phyloP scores from a whole-genome alignment of 2,113 vertebrate genomes.

The cat (Felis catus) region F.catus_Fca126_mat1.0 CM031412.1:14368001-14368500 shows the following conservation, averaged over 20 bases:
- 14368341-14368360: conserved; percentile 99
- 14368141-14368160: conserved; percentile 99
- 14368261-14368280: conserved; percentile 98
- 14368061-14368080: conserved; percentile 99
- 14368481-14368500: conserved; percentile 79
- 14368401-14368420: conserved; percentile 99
- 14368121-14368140: conserved; percentile 98
- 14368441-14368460: conserved; percentile 74
- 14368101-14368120: conserved; percentile 98
- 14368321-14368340: conserved; percentile 99
- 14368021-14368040: conserved; percentile 98
- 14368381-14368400: conserved; percentile 99
- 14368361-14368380: conserved; percentile 99
- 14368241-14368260: conserved; percentile 98
- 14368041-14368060: conserved; percentile 98
- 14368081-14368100: conserved; percentile 99
- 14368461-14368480: conserved; percentile 76
- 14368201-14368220: conserved; percentile 98
- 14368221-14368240: conserved; percentile 99
- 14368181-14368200: conserved; percentile 99
- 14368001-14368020: conserved; percentile 99
- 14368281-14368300: conserved; percentile 99
- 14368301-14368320: conserved; percentile 99
- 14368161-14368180: conserved; percentile 99
- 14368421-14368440: conserved; percentile 85